These are phyloP conservation scores for Euphysa ruthae DNA, from an alignment of 30 jellyfish, hydroid and myxozoan species.

Conservation along the genomic window DNA sequence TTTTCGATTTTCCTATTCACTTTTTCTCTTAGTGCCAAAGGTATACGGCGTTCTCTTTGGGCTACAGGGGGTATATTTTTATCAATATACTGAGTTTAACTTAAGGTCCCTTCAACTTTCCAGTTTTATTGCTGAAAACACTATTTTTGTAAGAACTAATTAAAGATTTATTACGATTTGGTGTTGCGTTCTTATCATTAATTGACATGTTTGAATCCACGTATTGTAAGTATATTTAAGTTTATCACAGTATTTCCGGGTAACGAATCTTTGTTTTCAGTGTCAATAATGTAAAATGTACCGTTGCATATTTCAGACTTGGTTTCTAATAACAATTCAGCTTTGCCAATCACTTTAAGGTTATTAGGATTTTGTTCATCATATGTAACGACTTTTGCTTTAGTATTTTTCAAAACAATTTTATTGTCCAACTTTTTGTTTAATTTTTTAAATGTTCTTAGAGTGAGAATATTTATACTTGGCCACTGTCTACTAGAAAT, in stretches of 20 bases:
- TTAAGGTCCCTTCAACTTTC: background rate
- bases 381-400: too few species aligned
- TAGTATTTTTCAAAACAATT: too few species aligned
- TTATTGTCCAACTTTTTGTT: too few species aligned
- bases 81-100: background rate
- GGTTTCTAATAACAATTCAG: background rate
- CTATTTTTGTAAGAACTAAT: background rate
- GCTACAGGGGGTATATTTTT: constrained; percentile 17
- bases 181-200: too few species aligned
- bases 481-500: too few species aligned
- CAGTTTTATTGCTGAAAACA: background rate
- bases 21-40: constrained; percentile 4
- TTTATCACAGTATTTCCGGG: background rate
- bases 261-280: too few species aligned
- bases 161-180: background rate
- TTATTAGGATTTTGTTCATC: too few species aligned
- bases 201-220: too few species aligned
- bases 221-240: too few species aligned
- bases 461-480: too few species aligned
- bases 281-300: background rate
- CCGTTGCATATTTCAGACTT: background rate
- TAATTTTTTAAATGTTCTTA: too few species aligned
- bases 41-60: background rate
- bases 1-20: background rate
- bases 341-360: background rate